Percentiles rank a stretch among this genome's conserved stretches.
Evolutionary conservation across 2,797 vertebrate species (phyloP).

Genomic region (Gymnoscopelus microlampas): DNA sequence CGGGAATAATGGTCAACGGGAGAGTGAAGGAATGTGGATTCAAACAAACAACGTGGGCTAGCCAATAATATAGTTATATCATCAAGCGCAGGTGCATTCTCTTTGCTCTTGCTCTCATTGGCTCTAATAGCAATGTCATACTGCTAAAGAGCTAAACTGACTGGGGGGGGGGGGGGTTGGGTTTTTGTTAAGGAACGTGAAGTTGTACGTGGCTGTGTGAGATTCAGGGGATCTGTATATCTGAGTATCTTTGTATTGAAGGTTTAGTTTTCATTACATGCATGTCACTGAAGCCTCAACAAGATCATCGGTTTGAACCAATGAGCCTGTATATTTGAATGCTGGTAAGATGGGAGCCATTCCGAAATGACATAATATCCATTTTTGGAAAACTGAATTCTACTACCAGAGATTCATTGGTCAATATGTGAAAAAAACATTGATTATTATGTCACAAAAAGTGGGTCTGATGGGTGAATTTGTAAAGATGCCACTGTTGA

Average conservation of each 20-base stretch:
- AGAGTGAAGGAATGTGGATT: conserved; percentile 59
- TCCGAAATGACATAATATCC: no score
- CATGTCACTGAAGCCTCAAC: conserved; percentile 47
- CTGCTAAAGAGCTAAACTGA: conserved; percentile 54
- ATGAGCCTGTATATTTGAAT: conserved; percentile 36
- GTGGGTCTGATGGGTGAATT: no score
- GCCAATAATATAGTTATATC: conserved; percentile 50
- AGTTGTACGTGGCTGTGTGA: conserved; percentile 46
- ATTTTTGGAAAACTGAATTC: no score
- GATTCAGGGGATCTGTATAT: conserved; percentile 46
- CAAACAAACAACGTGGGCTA: conserved; percentile 63
- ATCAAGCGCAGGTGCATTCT: conserved; percentile 54
- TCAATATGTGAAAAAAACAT: no score
- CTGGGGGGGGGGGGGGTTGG: conserved; percentile 47
- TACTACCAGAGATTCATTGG: no score
- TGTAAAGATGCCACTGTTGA: no score
- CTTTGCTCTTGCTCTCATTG: conserved; percentile 63
- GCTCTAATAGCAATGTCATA: conserved; percentile 58
- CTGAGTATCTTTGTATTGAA: conserved; percentile 31
- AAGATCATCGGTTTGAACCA: conserved; percentile 27
- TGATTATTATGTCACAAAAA: no score
- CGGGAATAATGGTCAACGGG: conserved; percentile 49
- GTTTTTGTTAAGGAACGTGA: conserved; percentile 55
- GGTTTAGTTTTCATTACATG: conserved; percentile 61
- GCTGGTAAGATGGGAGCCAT: conserved; percentile 22